Evolutionary conservation across 2,888 invertebrate genomes (phyloP).

Genomic region (Troides helena): DNA sequence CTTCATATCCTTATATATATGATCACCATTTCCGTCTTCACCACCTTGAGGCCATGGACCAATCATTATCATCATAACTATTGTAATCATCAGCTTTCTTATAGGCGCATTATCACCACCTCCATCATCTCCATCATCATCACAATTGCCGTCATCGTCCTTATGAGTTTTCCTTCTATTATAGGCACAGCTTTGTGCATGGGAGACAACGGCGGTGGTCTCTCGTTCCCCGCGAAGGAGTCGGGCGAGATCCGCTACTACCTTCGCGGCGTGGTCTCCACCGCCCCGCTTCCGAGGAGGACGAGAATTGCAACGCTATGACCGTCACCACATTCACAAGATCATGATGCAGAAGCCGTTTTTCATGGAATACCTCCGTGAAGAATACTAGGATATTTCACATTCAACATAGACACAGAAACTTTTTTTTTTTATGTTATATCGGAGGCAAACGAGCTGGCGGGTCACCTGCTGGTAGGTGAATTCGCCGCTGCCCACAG

Average conservation of each 20-base stretch:
- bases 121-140: not conserved
- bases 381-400: not conserved
- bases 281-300: slow-evolving; percentile 42
- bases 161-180: not conserved
- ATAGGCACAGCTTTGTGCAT: slow-evolving; percentile 41
- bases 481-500: too few relatives aligned
- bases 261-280: slow-evolving; percentile 49
- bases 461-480: too few relatives aligned
- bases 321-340: slow-evolving; percentile 47
- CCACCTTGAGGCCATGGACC: too few relatives aligned
- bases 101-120: too few relatives aligned
- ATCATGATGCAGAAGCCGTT: slow-evolving; percentile 39
- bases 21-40: too few relatives aligned
- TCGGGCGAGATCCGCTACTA: slow-evolving; percentile 37
- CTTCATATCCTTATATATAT: too few relatives aligned
- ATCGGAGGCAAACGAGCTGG: too few relatives aligned
- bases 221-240: slow-evolving; percentile 36
- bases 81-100: too few relatives aligned
- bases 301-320: slow-evolving; percentile 37
- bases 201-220: slow-evolving; percentile 50
- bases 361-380: slow-evolving; percentile 24
- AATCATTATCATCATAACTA: too few relatives aligned
- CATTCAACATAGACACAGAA: too few relatives aligned
- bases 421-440: too few relatives aligned
- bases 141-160: not conserved